Evolutionary conservation across 1,140 invertebrate species (phyloP), one percentile per base, ranked within the genome.

Genomic region (Eriosoma lanigerum): DNA sequence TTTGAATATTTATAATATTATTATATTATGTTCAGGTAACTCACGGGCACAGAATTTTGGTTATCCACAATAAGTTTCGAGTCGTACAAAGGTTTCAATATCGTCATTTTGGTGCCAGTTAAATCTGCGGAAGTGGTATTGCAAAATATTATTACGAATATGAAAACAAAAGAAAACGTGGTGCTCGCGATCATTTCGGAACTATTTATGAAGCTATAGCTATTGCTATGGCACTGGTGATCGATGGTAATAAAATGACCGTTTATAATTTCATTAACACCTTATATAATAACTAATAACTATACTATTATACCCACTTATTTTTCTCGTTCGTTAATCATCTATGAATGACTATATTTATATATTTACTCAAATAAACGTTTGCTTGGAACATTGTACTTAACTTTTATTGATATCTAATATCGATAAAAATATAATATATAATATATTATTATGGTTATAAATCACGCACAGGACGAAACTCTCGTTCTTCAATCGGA

Each of bases 1-100:
- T 46, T 9, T 17, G 0, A 19, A 32, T 3, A n/a, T n/a, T n/a
- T n/a, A n/a, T n/a, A n/a, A n/a, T n/a, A n/a, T n/a, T n/a, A n/a
- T n/a, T n/a, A n/a, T n/a, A n/a, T n/a, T n/a, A n/a, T n/a, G 2
- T 60, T 17, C 17, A 3, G 4, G 13, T 3, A 12, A 62, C 75
- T 78, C 17, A 78, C 75, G 8, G 75, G 75, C 2, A 46, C 75
- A 1, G 75, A 26, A 24, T 78, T 78, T 48, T 78, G 75, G 26
- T 62, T 78, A n/a, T 78, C 56, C 0, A 29, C 56, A n/a, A n/a
- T n/a, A 1, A 5, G 29, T 8, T 56, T 56, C 21, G 13, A 46
- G 24, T 60, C 75, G 15, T 78, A 48, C 15, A 48, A 19, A 9
- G 54, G 32, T 48, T 62, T 72, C 10, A n/a, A 1, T 3, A 21